Evolutionary conservation across 1,140 invertebrate species (phyloP), one percentile per base, ranked within the genome.

Genomic region (Paraescarpia echinospica): DNA sequence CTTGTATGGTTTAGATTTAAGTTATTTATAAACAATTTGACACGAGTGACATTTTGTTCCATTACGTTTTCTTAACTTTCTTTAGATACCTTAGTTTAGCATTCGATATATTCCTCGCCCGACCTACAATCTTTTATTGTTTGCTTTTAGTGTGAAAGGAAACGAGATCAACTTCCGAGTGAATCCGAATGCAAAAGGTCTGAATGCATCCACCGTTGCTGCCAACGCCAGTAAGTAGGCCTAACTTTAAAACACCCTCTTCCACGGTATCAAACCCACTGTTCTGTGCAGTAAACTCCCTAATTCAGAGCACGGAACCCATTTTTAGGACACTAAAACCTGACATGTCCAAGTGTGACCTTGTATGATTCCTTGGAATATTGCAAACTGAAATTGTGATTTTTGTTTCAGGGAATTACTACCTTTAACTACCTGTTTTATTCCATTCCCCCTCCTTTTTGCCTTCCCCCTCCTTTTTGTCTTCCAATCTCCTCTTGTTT

Each of bases 161-260:
- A 97, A 97, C 92, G 97, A 98, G 96, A 97, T 99, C 5, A 97
- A 97, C 8, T 99, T 99, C 95, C 98, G 97, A 97, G 98, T 98
- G 22, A 96, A 97, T 92, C 97, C 97, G 93, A 98, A 98, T 96
- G 96, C 95, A 92, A 97, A 97, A 95, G 97, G 97, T 33, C 96
- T 97, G 90, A 97, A 97, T 94, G 97, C 98, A 31, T 97, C 97
- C n/a, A 97, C 97, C 94, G 97, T 98, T 14, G 97, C 97, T 5
- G 96, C 96, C 89, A 96, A 96, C 94, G 97, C 98, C 93, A 97
- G 98, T 98, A 96, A 96, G 95, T 95, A 14, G 34, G 14, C 2
- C 89, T 31, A 5, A 77, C 59, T 18, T 27, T 77, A 2, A 77
- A 77, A 22, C 9, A 18, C 27, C 27, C 14, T 77, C 59, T 77